Conservation (phyloP, 2,888 invertebrate genomes). For the Melangyna quadrimaculata region DNA sequence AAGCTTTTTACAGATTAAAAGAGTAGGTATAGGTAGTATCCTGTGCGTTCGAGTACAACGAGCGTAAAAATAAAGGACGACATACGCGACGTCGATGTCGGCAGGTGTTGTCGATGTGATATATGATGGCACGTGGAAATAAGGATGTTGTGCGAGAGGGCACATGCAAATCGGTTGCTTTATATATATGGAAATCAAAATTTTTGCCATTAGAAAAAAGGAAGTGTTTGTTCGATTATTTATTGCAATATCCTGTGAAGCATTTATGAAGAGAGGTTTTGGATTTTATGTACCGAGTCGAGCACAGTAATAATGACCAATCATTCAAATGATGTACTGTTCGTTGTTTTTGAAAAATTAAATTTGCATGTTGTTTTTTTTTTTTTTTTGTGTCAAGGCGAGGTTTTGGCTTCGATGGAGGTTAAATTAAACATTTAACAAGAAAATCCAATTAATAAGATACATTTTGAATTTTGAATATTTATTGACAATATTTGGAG, state of each 20-base stretch:
- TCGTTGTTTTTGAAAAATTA: neutral
- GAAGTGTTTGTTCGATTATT: conserved; percentile 55
- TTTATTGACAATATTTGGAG: too few species aligned
- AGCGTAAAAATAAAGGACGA: conserved; percentile 2
- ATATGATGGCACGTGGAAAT: neutral
- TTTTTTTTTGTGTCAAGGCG: neutral
- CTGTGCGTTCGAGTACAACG: neutral
- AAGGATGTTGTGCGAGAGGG: neutral
- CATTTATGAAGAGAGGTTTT: conserved; percentile 6
- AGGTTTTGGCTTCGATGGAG: neutral
- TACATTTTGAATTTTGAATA: neutral
- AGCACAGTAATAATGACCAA: conserved; percentile 19
- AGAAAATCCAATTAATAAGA: neutral
- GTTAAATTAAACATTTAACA: neutral
- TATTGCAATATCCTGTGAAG: conserved; percentile 42
- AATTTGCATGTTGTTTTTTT: neutral
- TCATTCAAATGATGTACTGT: neutral
- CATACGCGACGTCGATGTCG: neutral
- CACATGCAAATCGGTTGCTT: neutral
- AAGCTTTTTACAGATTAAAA: neutral
- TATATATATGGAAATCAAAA: conserved; percentile 60
- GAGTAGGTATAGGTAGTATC: neutral
- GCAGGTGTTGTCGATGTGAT: neutral
- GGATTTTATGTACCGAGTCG: conserved; percentile 2
- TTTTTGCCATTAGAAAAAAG: conserved; percentile 20